Base-by-base conservation (phyloP, 2,888 invertebrate genomes). In the Plagodis pulveraria region DNA sequence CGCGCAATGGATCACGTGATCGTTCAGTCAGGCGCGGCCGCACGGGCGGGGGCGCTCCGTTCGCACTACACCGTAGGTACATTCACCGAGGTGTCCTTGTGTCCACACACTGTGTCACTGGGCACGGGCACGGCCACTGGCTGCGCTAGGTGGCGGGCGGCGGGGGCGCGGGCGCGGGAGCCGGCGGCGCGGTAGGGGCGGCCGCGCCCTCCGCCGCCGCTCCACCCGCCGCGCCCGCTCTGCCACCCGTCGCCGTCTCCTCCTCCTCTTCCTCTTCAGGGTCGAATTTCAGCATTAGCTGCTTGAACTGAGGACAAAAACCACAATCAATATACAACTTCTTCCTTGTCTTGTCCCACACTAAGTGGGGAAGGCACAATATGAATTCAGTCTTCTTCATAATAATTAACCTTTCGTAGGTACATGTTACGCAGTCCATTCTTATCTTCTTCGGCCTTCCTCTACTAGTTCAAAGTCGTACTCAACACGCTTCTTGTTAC, bases 221-320 rank as follows among this genome's bases (percentile, higher is more conserved):
- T 52, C 67, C 69, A 58, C 61, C 66, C 42, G 66, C 50, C 11
- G 12, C 34, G 32, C 45, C 33, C 45, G 5, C 61, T 60, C 63
- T 51, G 52, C 64, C 57, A 44, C 42, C 34, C 58, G 94, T 5
- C 61, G 94, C 67, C 12, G 56, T 62, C 60, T 96, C 96, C 66
- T 96, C 95, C 52, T 96, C 96, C 75, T 96, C 97, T 56, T 95
- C 95, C 71, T 96, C 96, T 67, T 96, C 96, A 33, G 96, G 96
- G 83, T 97, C 97, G 80, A 97, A 94, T 84, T 96, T 96, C 68
- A 97, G 92, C 96, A 97, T 97, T 62, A 97, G 86, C 76, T 96
- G 96, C 83, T 97, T 97, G 81, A 97, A 97, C 96, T 96, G 82
- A 12, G 64, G 86, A 81, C 58, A 61, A 71, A 41, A 48, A 38